These are phyloP conservation scores for Rhagonycha fulva DNA, from an alignment of 2,888 invertebrate species.

Conservation along the genomic window DNA sequence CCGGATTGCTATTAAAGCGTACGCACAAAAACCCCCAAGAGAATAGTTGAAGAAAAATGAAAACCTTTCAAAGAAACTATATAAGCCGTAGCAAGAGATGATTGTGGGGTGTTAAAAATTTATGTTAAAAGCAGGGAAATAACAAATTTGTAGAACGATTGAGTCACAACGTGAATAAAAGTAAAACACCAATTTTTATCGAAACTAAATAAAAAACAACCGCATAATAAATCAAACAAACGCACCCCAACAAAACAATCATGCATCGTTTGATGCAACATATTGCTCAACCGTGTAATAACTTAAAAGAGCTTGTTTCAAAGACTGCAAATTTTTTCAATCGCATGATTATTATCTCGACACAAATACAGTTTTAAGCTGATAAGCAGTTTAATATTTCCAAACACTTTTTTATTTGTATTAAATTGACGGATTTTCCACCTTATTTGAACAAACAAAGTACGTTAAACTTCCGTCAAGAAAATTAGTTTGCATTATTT, in stretches of 20 bases:
- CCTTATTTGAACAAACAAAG: no score
- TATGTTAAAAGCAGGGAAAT: not conserved
- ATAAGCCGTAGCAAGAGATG: not conserved
- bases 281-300: not conserved
- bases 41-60: not conserved
- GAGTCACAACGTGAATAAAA: not conserved
- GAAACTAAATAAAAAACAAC: not conserved
- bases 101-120: not conserved
- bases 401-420: no score
- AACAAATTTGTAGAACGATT: not conserved
- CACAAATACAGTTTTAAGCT: not conserved
- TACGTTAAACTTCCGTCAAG: no score
- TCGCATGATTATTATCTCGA: not conserved
- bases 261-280: not conserved
- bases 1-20: no score
- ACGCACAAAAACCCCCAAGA: no score
- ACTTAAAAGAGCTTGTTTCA: not conserved
- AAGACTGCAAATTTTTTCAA: not conserved
- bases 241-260: not conserved
- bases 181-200: not conserved
- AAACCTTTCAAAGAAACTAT: not conserved
- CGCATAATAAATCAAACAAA: not conserved
- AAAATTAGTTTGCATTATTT: no score
- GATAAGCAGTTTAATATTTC: not conserved
- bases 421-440: no score